Conservation (phyloP, 2,888 invertebrate genomes). For the Agonum fuliginosum region DNA sequence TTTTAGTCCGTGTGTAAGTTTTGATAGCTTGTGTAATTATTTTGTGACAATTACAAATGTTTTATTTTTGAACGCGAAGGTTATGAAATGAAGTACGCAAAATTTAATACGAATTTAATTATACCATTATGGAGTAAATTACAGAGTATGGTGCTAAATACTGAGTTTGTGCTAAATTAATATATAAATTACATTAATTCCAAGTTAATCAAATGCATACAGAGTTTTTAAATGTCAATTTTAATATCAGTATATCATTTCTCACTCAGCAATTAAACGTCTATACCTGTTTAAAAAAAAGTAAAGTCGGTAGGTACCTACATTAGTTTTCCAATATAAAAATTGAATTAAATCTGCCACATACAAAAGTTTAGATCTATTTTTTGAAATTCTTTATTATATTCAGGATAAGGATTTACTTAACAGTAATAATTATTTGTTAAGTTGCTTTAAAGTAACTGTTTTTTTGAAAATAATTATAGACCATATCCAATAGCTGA, state of each 20-base stretch:
- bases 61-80: slow-evolving; percentile 39
- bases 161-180: slow-evolving; percentile 23
- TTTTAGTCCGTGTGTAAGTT: not conserved
- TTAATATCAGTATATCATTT: not conserved
- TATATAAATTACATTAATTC: slow-evolving; percentile 4
- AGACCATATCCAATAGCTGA: no score
- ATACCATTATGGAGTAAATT: slow-evolving; percentile 24
- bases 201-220: slow-evolving; percentile 22
- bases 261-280: not conserved
- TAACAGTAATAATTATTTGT: no score
- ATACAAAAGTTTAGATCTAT: no score
- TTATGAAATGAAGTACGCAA: slow-evolving; percentile 37
- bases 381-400: no score
- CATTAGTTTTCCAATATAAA: no score
- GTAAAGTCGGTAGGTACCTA: no score
- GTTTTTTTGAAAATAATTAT: no score
- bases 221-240: slow-evolving; percentile 25
- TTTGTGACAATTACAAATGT: slow-evolving; percentile 43
- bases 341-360: no score
- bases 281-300: not conserved
- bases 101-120: slow-evolving; percentile 35
- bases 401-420: no score
- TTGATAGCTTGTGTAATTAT: slow-evolving; percentile 18
- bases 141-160: slow-evolving; percentile 1
- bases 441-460: no score